A percentile compares a stretch with the other conserved stretches of the same genome.
These are phyloP conservation scores for Leptodactylus fallax DNA, from an alignment of 2,797 vertebrate species.

Conservation along the genomic window DNA sequence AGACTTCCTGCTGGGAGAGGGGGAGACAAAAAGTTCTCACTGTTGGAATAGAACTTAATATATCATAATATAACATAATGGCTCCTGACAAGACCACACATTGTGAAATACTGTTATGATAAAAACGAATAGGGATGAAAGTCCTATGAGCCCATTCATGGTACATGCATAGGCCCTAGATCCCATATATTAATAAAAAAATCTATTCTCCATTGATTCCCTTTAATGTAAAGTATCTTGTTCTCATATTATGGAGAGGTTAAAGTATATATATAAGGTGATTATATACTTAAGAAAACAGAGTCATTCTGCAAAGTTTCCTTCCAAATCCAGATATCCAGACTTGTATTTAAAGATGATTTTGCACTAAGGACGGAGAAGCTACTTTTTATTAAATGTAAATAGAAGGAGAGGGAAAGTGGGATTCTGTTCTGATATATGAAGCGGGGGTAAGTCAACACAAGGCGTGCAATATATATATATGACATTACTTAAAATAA, in stretches of 20 bases:
- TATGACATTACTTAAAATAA: constrained; percentile 38
- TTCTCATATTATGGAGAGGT: background rate
- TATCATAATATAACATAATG: too few species aligned
- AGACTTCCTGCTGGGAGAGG: too few species aligned
- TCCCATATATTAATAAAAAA: background rate
- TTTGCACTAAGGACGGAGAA: background rate
- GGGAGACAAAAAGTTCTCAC: too few species aligned
- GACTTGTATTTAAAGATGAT: constrained; percentile 1
- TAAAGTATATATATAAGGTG: background rate
- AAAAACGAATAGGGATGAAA: background rate
- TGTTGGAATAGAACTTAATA: too few species aligned
- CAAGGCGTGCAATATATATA: constrained; percentile 5
- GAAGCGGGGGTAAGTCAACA: constrained; percentile 19
- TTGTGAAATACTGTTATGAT: background rate
- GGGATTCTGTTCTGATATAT: constrained; percentile 35
- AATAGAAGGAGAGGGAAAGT: constrained; percentile 1
- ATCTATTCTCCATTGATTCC: background rate
- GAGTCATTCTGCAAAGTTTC: background rate
- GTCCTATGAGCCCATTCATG: background rate
- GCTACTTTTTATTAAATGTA: constrained; percentile 32
- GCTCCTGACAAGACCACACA: too few species aligned
- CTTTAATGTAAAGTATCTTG: background rate
- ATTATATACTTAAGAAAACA: too few species aligned
- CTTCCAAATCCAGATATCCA: background rate
- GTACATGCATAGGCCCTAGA: background rate